Evolutionary conservation across 2,113 vertebrate genomes (phyloP), one percentile per base, ranked within the genome.

Genomic region (Potamarius usumacintae): DNA sequence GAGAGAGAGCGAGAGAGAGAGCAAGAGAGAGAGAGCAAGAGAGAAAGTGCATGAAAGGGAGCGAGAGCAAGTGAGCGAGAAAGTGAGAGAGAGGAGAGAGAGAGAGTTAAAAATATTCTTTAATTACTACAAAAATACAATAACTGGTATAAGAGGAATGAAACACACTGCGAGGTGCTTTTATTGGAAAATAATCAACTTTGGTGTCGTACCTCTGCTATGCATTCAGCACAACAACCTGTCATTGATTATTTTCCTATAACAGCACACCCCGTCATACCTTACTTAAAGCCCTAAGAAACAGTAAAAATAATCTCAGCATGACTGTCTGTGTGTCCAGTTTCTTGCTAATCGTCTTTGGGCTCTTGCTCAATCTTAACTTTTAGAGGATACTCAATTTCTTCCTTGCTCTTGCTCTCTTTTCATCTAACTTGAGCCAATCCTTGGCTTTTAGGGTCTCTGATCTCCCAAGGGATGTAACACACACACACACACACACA

Each of bases 361-460:
- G 17, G 42, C 30, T 81, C 30, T 4, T 14, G 17, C 15, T 48
- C 22, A 5, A 25, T 14, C 42, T 22, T 18, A 77, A 57, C 15
- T 7, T 50, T 60, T 25, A 52, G 4, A 4, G 20, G 6, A 76
- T 1, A 18, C 34, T n/a, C 71, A 62, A 77, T 57, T 85, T 77
- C 55, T 71, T 60, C 55, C n/a, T 60, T 83, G 34, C 8, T 69
- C 25, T 53, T n/a, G 25, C 69, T 12, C 34, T 48, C 69, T 34
- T 60, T 58, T 17, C 30, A 15, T 85, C 55, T 58, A 85, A n/a
- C 83, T 76, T 22, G 25, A 85, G 30, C 22, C 20, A n/a, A 83
- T n/a, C 30, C 18, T 50, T n/a, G 60, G 53, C 83, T 76, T 60
- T 60, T 74, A 57, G 55, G 65, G 27, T 84, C 83, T 53, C 69